Evolutionary conservation across 2,113 vertebrate genomes (phyloP), one percentile per base, ranked within the genome.

Genomic region (Prunella fulvescens): DNA sequence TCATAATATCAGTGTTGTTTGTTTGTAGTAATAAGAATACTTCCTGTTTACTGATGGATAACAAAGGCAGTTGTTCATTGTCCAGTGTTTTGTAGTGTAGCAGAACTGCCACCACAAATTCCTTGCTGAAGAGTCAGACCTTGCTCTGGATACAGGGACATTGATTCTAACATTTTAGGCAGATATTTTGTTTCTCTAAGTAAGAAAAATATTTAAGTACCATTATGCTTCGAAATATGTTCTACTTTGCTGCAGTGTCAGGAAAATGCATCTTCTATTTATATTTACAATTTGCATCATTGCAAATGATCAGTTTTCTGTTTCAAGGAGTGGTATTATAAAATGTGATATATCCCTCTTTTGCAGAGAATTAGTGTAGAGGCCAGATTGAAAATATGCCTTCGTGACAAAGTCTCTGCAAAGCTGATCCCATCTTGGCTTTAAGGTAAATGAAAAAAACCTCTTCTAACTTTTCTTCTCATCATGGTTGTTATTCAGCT

Each of bases 271-370:
- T 81, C 42, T 92, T 94, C 85, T 94, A 19, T 95, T 95, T 96
- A 71, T 88, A 81, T 95, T 94, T 96, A 60, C 60, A 83, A 56
- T 58, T 88, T 83, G 18, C 56, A 28, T 64, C 37, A 37, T 35
- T 70, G 64, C 40, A 73, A 81, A 48, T 31, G 4, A 23, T 79
- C 93, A 50, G 33, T 77, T 93, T 96, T 95, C 48, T 90, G 5
- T 90, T 82, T 76, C 29, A 23, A 2, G 61, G 45, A 83, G 69
- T 89, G 13, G 45, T 69, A 39, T 93, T 72, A 56, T 77, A 72
- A 94, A 87, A 84, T 77, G 57, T 78, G 78, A 84, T 56, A 16
- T 93, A 72, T 88, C 96, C 42, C 18, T 96, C 24, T 96, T 88
- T 82, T 92, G 74, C 92, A 95, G 81, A 84, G 45, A 64, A 94